Evolutionary conservation across 2,888 invertebrate genomes (phyloP).

Genomic region (Dichetophora obliterata): DNA sequence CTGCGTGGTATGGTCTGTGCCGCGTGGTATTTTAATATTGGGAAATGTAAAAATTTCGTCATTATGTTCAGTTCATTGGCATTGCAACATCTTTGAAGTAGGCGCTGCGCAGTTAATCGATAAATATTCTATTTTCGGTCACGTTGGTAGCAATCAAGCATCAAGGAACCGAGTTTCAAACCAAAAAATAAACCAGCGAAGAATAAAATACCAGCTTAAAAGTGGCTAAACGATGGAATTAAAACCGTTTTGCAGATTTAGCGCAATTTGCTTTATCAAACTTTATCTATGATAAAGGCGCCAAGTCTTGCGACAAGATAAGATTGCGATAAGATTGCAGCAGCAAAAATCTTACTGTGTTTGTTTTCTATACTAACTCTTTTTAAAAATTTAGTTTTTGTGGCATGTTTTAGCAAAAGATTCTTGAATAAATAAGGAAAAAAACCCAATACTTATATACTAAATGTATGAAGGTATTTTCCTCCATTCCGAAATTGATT

Average conservation of each 20-base stretch:
- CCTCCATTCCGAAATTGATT: background rate
- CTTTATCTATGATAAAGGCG: background rate
- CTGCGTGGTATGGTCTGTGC: background rate
- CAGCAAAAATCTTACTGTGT: background rate
- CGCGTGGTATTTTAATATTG: background rate
- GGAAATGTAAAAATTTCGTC: conserved; percentile 1
- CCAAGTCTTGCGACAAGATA: background rate
- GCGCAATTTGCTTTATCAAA: background rate
- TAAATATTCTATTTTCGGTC: conserved; percentile 20
- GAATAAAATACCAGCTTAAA: background rate
- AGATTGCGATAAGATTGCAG: background rate
- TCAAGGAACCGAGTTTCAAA: too few relatives aligned
- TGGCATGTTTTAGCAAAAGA: too few relatives aligned
- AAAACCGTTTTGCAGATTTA: background rate
- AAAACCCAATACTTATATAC: background rate
- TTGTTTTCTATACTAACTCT: too few relatives aligned
- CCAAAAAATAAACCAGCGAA: too few relatives aligned
- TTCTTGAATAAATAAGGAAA: too few relatives aligned
- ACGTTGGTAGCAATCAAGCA: background rate
- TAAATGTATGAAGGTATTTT: background rate
- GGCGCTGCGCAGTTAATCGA: background rate
- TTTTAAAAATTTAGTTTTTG: too few relatives aligned
- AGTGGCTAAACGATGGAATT: background rate
- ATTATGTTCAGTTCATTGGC: background rate
- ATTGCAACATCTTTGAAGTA: conserved; percentile 6